Conservation (phyloP, 2,888 invertebrate species). For the Alloscopus bannaensis region DNA sequence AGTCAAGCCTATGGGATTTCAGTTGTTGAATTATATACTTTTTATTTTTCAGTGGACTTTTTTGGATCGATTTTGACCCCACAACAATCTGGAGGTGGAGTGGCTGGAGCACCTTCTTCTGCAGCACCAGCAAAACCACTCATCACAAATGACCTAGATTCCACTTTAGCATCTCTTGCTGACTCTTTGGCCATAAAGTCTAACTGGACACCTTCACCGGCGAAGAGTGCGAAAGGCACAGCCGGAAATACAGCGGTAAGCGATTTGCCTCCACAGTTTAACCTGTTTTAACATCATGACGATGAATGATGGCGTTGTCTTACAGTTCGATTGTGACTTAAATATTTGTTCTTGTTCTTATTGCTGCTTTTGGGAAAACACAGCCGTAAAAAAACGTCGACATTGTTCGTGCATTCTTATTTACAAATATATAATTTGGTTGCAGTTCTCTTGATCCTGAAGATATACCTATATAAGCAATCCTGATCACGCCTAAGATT, state of each 20-base stretch:
- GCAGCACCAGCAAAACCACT: slow-evolving; percentile 80
- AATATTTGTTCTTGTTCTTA: not conserved
- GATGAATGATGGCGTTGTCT: not conserved
- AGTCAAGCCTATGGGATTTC: too few species aligned
- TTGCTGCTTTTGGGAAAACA: slow-evolving; percentile 30
- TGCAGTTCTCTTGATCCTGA: slow-evolving; percentile 56
- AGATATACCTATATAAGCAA: slow-evolving; percentile 25
- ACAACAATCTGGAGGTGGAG: slow-evolving; percentile 75
- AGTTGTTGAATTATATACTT: not conserved
- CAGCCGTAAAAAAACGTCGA: slow-evolving; percentile 35
- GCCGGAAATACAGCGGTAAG: slow-evolving; percentile 62
- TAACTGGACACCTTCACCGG: slow-evolving; percentile 71
- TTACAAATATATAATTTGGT: slow-evolving; percentile 14
- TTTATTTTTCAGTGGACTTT: slow-evolving; percentile 80
- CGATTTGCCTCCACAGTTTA: slow-evolving; percentile 1
- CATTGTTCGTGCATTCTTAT: not conserved
- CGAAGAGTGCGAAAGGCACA: slow-evolving; percentile 71
- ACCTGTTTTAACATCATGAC: not conserved
- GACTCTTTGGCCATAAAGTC: slow-evolving; percentile 91
- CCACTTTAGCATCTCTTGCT: slow-evolving; percentile 93
- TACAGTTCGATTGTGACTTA: not conserved
- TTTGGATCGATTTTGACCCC: slow-evolving; percentile 85
- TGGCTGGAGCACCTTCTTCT: slow-evolving; percentile 68
- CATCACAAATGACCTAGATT: slow-evolving; percentile 94
- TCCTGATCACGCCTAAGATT: not conserved